These are phyloP conservation scores for Cerastoderma edule DNA, from an alignment of 2,888 invertebrate genomes.

Conservation along the genomic window DNA sequence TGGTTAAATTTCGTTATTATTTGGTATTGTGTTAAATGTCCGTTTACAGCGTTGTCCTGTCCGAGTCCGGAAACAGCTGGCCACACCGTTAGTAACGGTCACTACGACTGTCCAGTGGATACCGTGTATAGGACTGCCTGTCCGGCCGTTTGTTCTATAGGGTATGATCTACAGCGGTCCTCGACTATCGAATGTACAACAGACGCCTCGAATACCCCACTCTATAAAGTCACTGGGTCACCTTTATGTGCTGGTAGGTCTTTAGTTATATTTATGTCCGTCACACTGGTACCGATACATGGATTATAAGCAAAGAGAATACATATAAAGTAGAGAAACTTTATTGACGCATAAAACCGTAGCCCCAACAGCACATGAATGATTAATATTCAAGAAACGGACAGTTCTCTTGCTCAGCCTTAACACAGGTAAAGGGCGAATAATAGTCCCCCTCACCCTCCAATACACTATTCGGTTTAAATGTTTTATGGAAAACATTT, in stretches of 20 bases:
- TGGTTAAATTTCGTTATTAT: neutral
- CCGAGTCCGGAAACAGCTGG: neutral
- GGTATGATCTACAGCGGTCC: neutral
- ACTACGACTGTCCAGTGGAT: constrained; percentile 3
- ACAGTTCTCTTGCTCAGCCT: too few species aligned
- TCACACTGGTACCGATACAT: too few species aligned
- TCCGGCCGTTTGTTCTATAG: neutral
- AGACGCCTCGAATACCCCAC: neutral
- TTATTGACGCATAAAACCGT: too few species aligned
- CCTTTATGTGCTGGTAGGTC: constrained; percentile 12
- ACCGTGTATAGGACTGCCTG: constrained; percentile 1
- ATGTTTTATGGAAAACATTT: too few species aligned
- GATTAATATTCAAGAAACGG: too few species aligned
- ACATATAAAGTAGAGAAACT: too few species aligned
- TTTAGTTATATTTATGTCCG: too few species aligned
- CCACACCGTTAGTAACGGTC: neutral
- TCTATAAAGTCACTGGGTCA: neutral
- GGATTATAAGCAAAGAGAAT: too few species aligned
- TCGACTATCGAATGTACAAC: neutral
- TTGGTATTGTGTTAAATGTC: neutral
- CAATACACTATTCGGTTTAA: too few species aligned
- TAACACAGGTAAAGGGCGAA: too few species aligned
- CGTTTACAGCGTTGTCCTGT: constrained; percentile 1
- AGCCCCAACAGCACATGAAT: too few species aligned
- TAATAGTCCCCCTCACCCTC: too few species aligned